Conservation (phyloP, 2,888 invertebrate species). For the Sarcophaga carnaria region DNA sequence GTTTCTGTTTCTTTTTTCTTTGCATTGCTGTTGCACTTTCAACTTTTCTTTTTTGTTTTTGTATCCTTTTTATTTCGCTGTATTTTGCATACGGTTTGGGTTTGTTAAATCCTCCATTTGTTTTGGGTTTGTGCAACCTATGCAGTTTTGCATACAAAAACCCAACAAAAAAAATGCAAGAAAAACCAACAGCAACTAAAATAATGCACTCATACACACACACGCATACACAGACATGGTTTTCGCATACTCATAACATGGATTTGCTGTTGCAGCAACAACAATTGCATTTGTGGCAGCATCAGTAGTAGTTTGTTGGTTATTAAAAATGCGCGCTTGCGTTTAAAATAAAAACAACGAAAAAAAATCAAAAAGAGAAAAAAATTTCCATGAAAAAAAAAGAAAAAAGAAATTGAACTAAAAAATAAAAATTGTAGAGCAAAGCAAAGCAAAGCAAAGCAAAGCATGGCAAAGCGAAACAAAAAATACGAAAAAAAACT, state of each 20-base stretch:
- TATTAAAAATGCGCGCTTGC: slow-evolving; percentile 81
- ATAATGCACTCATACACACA: slow-evolving; percentile 21
- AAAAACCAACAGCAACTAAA: slow-evolving; percentile 46
- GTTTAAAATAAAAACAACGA: slow-evolving; percentile 75
- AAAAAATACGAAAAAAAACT: slow-evolving; percentile 71
- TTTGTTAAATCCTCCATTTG: slow-evolving; percentile 60
- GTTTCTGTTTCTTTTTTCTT: not conserved
- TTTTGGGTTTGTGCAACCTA: slow-evolving; percentile 60
- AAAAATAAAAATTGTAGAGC: not conserved
- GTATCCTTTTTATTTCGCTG: not conserved
- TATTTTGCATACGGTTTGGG: slow-evolving; percentile 52
- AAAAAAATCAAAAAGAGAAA: not conserved
- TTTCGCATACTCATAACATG: slow-evolving; percentile 22
- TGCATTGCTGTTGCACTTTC: not conserved
- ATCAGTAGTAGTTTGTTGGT: slow-evolving; percentile 46
- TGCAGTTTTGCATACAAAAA: slow-evolving; percentile 28
- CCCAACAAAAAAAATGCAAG: not conserved
- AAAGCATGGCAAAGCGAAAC: slow-evolving; percentile 20
- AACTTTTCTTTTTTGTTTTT: not conserved
- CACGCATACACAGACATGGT: slow-evolving; percentile 13
- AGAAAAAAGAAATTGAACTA: not conserved
- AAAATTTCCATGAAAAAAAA: slow-evolving; percentile 20
- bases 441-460: too few species aligned
- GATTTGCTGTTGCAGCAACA: slow-evolving; percentile 60
- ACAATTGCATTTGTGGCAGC: slow-evolving; percentile 37